Conservation (phyloP, 92 coral and sea anemone genomes). For the Phenganax marumi region DNA sequence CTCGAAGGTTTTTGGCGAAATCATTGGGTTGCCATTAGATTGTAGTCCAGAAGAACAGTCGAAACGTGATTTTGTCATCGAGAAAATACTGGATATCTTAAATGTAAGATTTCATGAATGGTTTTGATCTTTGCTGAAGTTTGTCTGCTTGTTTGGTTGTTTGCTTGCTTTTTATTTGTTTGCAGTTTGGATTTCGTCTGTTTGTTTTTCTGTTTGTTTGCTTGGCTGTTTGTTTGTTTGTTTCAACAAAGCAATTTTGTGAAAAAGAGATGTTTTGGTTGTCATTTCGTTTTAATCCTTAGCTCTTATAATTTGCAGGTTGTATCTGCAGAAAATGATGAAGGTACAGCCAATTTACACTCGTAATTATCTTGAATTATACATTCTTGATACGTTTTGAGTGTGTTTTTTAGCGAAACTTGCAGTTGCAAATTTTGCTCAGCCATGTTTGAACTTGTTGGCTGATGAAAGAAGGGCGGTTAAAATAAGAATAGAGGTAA, state of each 20-base stretch:
- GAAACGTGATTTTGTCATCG: background rate
- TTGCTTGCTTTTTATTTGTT: background rate
- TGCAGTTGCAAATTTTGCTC: background rate
- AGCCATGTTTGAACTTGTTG: constrained; percentile 4
- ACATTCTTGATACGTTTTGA: background rate
- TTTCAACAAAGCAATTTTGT: too few species aligned
- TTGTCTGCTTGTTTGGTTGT: background rate
- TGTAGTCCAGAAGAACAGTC: background rate
- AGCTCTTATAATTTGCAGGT: too few species aligned
- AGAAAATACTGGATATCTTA: background rate
- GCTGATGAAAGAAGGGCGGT: background rate
- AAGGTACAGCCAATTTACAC: background rate
- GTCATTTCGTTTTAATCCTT: too few species aligned
- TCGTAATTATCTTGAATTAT: background rate
- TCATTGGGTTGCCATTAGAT: background rate
- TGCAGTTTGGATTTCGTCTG: background rate
- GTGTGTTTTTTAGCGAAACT: background rate
- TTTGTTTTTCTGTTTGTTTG: background rate
- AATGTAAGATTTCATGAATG: background rate
- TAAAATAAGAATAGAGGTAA: background rate
- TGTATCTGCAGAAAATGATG: background rate
- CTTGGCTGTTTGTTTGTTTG: too few species aligned
- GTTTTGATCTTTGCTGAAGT: background rate
- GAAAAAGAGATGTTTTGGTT: too few species aligned
- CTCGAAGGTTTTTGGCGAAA: constrained; percentile 18